These are phyloP conservation scores for Meandrusa payeni DNA, from an alignment of 2,888 invertebrate species.

Conservation along the genomic window DNA sequence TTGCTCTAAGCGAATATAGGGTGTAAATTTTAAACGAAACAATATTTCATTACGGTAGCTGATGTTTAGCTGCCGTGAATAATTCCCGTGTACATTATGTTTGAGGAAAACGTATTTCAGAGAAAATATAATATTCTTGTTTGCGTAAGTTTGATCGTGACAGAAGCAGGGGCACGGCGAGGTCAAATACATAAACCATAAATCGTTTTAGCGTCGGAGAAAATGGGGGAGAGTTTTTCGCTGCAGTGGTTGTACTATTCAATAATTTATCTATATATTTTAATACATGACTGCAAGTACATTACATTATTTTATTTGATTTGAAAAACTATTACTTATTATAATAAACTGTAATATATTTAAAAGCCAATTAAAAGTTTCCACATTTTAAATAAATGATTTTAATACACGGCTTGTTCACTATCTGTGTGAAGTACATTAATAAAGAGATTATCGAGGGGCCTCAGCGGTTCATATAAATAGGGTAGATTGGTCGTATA, in stretches of 20 bases:
- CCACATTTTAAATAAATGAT: too few species aligned
- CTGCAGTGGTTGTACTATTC: conserved; percentile 53
- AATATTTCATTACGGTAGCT: conserved; percentile 3
- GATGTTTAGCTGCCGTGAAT: conserved; percentile 12
- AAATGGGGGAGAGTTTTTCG: conserved; percentile 53
- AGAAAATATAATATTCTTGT: conserved; percentile 46
- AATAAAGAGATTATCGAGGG: too few species aligned
- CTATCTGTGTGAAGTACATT: too few species aligned
- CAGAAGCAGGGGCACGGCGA: conserved; percentile 47
- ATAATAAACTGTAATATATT: too few species aligned
- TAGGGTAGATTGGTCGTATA: too few species aligned
- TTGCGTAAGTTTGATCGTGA: conserved; percentile 54
- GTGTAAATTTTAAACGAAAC: conserved; percentile 9
- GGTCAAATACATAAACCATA: conserved; percentile 69
- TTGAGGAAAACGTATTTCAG: conserved; percentile 21
- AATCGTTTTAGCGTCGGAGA: conserved; percentile 55
- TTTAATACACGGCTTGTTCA: too few species aligned
- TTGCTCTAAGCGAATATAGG: too few species aligned
- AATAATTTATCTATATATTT: conserved; percentile 32
- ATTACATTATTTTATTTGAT: too few species aligned
- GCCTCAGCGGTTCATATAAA: too few species aligned
- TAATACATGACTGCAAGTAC: too few species aligned
- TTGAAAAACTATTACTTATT: too few species aligned
- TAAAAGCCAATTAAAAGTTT: too few species aligned
- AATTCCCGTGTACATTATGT: conserved; percentile 11